Evolutionary conservation across 1,140 invertebrate genomes (phyloP).

Genomic region (Forficula auricularia): DNA sequence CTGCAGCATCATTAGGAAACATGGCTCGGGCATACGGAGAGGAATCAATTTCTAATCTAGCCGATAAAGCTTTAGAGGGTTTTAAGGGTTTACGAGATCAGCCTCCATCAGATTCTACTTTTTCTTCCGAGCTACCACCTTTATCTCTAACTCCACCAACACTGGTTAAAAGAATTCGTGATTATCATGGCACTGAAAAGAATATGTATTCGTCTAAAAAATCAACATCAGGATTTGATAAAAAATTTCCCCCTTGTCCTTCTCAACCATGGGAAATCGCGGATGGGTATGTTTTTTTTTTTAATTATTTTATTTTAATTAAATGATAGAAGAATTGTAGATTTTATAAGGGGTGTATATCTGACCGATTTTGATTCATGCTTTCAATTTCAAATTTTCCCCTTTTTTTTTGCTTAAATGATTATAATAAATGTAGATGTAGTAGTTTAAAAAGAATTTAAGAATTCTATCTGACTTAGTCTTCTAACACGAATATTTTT

Average conservation of each 20-base stretch:
- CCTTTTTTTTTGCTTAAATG: too few species aligned
- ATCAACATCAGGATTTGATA: too few species aligned
- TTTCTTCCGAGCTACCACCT: too few species aligned
- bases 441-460: too few species aligned
- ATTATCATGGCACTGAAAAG: neutral
- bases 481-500: too few species aligned
- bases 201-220: neutral
- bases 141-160: too few species aligned
- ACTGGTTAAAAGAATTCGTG: neutral
- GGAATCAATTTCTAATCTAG: constrained; percentile 19
- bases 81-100: constrained; percentile 25
- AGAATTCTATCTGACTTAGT: too few species aligned
- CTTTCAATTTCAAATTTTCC: too few species aligned
- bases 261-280: constrained; percentile 38
- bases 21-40: constrained; percentile 31
- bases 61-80: constrained; percentile 15
- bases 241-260: constrained; percentile 18
- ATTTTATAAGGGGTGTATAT: too few species aligned
- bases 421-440: too few species aligned
- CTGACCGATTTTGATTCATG: too few species aligned
- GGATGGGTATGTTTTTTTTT: constrained; percentile 29
- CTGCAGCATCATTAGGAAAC: constrained; percentile 31
- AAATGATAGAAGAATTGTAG: too few species aligned
- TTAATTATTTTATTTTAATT: neutral
- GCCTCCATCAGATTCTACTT: constrained; percentile 13